Percentiles rank a stretch among this genome's conserved stretches.
Conservation (phyloP, 2,113 vertebrate genomes). For the Notothenia coriiceps region DNA sequence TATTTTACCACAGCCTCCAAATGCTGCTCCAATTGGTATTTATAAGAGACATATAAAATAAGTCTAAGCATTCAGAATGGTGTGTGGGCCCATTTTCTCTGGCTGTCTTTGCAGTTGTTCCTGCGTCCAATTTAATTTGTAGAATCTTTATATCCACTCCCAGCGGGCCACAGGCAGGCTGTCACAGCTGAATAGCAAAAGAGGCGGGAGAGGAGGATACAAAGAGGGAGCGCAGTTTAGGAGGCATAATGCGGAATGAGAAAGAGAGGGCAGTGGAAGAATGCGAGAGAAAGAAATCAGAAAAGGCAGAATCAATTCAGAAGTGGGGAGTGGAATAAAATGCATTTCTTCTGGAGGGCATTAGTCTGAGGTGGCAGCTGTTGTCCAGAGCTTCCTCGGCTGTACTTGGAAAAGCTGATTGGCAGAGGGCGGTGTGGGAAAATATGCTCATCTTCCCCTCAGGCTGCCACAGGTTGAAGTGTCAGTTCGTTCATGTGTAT, state of each 20-base stretch:
- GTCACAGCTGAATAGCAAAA: conserved; percentile 66
- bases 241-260: conserved; percentile 29
- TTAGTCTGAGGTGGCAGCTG: conserved; percentile 65
- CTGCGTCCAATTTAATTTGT: conserved; percentile 66
- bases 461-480: conserved; percentile 36
- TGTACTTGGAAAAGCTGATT: conserved; percentile 48
- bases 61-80: conserved; percentile 18
- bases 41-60: conserved; percentile 35
- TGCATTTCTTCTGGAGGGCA: conserved; percentile 62
- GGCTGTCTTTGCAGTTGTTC: conserved; percentile 45
- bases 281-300: conserved; percentile 33
- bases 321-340: conserved; percentile 60
- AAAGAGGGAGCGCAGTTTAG: conserved; percentile 47
- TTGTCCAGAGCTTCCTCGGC: conserved; percentile 34
- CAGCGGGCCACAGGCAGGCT: conserved; percentile 38
- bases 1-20: conserved; percentile 13
- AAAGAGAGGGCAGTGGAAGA: conserved; percentile 14
- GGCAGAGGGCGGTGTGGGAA: conserved; percentile 23
- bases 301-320: conserved; percentile 52
- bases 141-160: conserved; percentile 36
- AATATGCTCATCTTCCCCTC: conserved; percentile 18
- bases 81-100: conserved; percentile 24
- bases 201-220: conserved; percentile 18
- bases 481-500: conserved; percentile 14
- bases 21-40: conserved; percentile 16